Percentiles rank a stretch among this genome's conserved stretches.
Evolutionary conservation across 1,140 invertebrate genomes (phyloP).

Genomic region (Spodoptera frugiperda): DNA sequence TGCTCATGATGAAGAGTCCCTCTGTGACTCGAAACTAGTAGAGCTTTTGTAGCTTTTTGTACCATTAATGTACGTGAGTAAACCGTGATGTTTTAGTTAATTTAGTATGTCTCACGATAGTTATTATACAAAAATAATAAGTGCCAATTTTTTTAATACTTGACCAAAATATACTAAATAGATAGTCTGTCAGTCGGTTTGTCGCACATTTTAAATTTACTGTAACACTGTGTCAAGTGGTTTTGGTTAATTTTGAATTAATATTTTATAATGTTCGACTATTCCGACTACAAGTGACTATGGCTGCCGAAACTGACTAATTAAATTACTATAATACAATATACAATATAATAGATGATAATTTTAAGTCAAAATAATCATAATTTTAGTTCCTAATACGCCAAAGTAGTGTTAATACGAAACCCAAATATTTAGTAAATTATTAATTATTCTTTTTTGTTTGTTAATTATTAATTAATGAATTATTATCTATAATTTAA

Average conservation of each 20-base stretch:
- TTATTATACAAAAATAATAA: too few species aligned
- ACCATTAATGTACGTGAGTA: too few species aligned
- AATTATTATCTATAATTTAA: slow-evolving; percentile 51
- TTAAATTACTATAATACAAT: neutral
- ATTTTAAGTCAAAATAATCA: slow-evolving; percentile 40
- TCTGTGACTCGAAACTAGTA: too few species aligned
- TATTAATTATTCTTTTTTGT: slow-evolving; percentile 49
- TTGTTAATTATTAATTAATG: slow-evolving; percentile 50
- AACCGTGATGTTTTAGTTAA: too few species aligned
- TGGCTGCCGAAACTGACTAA: neutral
- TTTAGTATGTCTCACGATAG: too few species aligned
- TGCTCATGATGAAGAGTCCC: too few species aligned
- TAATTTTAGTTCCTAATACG: slow-evolving; percentile 63
- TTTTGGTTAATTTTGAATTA: too few species aligned
- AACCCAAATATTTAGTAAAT: slow-evolving; percentile 54
- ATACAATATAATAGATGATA: slow-evolving; percentile 13
- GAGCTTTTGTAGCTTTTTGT: too few species aligned
- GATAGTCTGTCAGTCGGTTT: neutral
- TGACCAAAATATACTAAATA: neutral
- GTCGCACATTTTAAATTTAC: neutral
- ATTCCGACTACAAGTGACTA: too few species aligned
- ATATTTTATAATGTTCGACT: too few species aligned
- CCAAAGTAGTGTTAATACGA: slow-evolving; percentile 59
- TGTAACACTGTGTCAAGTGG: too few species aligned
- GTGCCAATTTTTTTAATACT: slow-evolving; percentile 13